phyloP scores from a whole-genome alignment of 2,797 vertebrate genomes.

The Chaenodraco wilsoni region DNA sequence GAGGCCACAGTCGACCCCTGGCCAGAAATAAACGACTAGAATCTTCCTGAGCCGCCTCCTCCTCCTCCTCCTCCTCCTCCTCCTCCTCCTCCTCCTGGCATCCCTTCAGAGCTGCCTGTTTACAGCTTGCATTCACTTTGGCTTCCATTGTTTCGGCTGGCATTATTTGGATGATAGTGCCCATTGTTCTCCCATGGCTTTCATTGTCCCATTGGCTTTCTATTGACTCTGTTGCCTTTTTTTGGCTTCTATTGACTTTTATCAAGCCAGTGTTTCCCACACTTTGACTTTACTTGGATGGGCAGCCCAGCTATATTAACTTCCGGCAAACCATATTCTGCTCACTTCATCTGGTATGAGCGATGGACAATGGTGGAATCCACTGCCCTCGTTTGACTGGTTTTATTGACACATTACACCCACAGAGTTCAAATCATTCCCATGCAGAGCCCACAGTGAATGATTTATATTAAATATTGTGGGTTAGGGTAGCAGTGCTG shows the following conservation, averaged over 20 bases:
- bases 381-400: too few species aligned
- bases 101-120: conserved; percentile 48
- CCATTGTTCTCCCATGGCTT: conserved; percentile 27
- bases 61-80: conserved; percentile 49
- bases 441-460: too few species aligned
- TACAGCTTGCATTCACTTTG: conserved; percentile 48
- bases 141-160: conserved; percentile 47
- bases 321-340: too few species aligned
- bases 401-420: too few species aligned
- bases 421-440: too few species aligned
- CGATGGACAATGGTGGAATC: too few species aligned
- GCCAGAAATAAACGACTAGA: conserved; percentile 58
- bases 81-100: conserved; percentile 58
- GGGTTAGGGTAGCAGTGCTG: too few species aligned
- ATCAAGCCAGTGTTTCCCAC: not conserved
- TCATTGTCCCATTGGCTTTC: conserved; percentile 12
- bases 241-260: not conserved
- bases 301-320: too few species aligned
- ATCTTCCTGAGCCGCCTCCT: conserved; percentile 52
- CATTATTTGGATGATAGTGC: conserved; percentile 22
- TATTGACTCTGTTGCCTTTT: conserved; percentile 2
- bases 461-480: too few species aligned
- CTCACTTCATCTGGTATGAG: too few species aligned
- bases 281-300: not conserved
- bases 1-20: conserved; percentile 70